Evolutionary conservation across 2,113 vertebrate genomes (phyloP), one percentile per base, ranked within the genome.

Genomic region (Xenopus laevis): DNA sequence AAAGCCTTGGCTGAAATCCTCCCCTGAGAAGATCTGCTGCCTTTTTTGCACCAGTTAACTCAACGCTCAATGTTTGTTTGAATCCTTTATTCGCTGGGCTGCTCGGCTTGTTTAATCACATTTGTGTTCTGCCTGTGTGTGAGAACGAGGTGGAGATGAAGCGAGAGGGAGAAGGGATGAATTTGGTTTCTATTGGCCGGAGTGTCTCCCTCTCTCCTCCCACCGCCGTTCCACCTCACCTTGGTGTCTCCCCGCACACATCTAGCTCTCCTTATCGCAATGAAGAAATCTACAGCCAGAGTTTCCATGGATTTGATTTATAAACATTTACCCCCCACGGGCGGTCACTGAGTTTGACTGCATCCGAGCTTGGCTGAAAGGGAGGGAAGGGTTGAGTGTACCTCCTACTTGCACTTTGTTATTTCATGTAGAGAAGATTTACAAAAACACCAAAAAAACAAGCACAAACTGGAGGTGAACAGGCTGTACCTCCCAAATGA

Each of bases 161-260:
- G 82, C 82, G 86, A 78, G 82, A 75, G 86, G 72, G 82, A 53
- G 67, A 65, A 60, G 89, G 90, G 86, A 89, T 62, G 91, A 89
- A 86, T 87, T 88, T 84, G 58, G 72, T 82, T 87, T 84, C 89
- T 84, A 93, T 93, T 93, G 91, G 91, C 85, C 90, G 82, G 50
- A 86, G 87, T 83, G 73, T 84, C 18, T 55, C 55, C 74, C 47
- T 72, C 88, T 89, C 88, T 89, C 91, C 91, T 91, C 91, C 91
- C 91, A 88, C 90, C 83, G 82, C 87, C 79, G 85, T 90, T 90
- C 87, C 89, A 90, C 91, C 90, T 92, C 91, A 92, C 90, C 91
- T 92, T 90, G 88, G 90, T 92, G 91, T 91, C 91, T 92, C 90
- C 91, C 91, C 88, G 88, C 89, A 90, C 90, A 92, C 33, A 91